phyloP scores from a whole-genome alignment of 2,113 vertebrate species.

The Callorhinus ursinus region DNA sequence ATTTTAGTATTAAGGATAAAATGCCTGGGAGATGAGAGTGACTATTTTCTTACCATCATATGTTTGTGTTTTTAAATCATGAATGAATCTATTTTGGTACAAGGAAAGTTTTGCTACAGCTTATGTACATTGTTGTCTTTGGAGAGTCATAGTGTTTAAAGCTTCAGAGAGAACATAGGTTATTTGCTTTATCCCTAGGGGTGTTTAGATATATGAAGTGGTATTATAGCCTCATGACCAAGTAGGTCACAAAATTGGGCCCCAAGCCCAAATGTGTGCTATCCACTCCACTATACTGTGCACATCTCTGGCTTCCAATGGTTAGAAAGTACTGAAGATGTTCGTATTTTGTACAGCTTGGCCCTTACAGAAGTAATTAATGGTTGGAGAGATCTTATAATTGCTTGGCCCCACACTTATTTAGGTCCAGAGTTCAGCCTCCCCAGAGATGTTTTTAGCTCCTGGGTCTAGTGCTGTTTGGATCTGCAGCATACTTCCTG shows the following conservation, averaged over 20 bases:
- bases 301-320: not conserved
- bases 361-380: not conserved
- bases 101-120: not conserved
- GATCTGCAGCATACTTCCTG: not conserved
- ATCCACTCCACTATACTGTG: not conserved
- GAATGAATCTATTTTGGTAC: not conserved
- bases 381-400: not conserved
- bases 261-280: not conserved
- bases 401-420: not conserved
- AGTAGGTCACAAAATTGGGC: not conserved
- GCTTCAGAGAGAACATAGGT: not conserved
- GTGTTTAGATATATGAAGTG: not conserved
- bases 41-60: not conserved
- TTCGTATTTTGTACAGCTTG: not conserved
- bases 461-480: not conserved
- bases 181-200: conserved; percentile 6
- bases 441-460: not conserved
- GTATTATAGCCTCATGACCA: not conserved
- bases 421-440: not conserved
- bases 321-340: not conserved
- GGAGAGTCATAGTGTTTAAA: not conserved
- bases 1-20: not conserved
- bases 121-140: not conserved
- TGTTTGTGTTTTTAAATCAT: conserved; percentile 6
- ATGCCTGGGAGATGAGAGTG: not conserved